These are phyloP conservation scores for Molossus alvarezi DNA, from an alignment of 2,797 vertebrate genomes.

Conservation along the genomic window DNA sequence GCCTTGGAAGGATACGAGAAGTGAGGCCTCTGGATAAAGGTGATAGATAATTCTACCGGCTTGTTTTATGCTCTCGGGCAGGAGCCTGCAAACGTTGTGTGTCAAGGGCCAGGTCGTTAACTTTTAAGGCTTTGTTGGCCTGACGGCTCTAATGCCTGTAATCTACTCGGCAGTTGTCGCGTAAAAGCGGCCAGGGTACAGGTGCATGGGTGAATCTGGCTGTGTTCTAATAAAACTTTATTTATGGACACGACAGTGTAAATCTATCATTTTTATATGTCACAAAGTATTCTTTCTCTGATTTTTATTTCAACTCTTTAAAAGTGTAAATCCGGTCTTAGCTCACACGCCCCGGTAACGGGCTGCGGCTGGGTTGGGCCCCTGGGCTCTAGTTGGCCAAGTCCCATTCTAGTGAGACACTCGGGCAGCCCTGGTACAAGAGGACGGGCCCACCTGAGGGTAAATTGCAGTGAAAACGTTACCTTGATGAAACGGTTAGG, in stretches of 20 bases:
- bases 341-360: neutral
- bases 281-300: neutral
- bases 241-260: neutral
- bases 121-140: neutral
- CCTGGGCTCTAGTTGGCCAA: neutral
- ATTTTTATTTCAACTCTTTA: constrained; percentile 34
- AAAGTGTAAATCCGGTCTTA: neutral
- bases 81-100: neutral
- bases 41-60: neutral
- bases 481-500: neutral
- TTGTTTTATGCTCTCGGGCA: neutral
- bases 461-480: neutral
- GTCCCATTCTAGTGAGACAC: neutral
- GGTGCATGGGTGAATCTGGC: neutral
- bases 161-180: neutral
- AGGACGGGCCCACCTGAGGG: neutral
- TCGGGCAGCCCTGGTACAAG: neutral
- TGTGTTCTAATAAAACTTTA: constrained; percentile 18
- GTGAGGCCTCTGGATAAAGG: neutral
- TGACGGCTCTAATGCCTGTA: neutral
- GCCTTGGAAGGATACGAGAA: neutral
- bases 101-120: neutral
- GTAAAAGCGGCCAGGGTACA: neutral
- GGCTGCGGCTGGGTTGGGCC: neutral
- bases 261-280: constrained; percentile 8